Percentiles rank a stretch among this genome's conserved stretches.
Evolutionary conservation across 2,113 vertebrate species (phyloP).

Genomic region (Zootoca vivipara): DNA sequence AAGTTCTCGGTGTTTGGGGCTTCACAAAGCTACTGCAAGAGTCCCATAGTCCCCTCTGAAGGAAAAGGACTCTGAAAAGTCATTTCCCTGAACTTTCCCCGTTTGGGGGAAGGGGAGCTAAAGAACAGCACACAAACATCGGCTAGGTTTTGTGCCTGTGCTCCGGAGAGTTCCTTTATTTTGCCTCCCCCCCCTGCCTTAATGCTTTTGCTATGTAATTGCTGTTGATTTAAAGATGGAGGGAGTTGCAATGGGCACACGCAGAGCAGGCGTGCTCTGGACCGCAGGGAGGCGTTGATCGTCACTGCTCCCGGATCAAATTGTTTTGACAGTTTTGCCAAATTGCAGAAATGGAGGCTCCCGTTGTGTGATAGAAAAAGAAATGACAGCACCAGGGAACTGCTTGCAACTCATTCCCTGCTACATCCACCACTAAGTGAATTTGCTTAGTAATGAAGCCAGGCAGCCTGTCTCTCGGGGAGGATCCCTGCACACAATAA

Average conservation of each 20-base stretch:
- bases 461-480: slow-evolving; percentile 1
- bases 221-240: background rate
- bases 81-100: background rate
- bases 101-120: background rate
- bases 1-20: too few relatives aligned
- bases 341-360: slow-evolving; percentile 47
- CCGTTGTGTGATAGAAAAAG: slow-evolving; percentile 59
- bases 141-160: too few relatives aligned
- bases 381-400: slow-evolving; percentile 53
- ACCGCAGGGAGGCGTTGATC: background rate
- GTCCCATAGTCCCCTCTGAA: background rate
- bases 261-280: background rate
- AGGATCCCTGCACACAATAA: background rate
- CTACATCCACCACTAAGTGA: slow-evolving; percentile 50
- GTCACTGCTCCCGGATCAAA: slow-evolving; percentile 33
- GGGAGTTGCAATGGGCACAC: background rate
- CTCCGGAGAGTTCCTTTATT: background rate
- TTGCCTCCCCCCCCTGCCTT: background rate
- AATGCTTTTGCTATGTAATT: fast-evolving
- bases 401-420: slow-evolving; percentile 25
- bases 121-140: background rate
- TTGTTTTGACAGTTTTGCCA: slow-evolving; percentile 62
- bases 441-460: slow-evolving; percentile 63
- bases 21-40: too few relatives aligned
- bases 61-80: background rate